phyloP scores from a whole-genome alignment of 2,113 vertebrate species.

The Bambusicola thoracicus region DNA sequence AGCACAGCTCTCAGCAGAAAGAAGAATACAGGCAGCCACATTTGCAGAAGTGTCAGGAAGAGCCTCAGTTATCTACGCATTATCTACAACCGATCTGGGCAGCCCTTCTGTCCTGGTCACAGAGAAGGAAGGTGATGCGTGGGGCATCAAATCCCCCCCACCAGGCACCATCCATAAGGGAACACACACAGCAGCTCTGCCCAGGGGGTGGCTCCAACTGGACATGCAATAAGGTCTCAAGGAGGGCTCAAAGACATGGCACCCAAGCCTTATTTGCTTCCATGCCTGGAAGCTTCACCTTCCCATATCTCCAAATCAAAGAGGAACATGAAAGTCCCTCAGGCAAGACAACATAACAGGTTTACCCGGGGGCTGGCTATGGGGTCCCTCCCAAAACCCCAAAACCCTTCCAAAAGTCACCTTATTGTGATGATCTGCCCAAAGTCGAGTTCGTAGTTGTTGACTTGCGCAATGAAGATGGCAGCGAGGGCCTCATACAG shows the following conservation, averaged over 20 bases:
- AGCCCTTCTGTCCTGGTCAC: background rate
- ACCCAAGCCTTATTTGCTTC: background rate
- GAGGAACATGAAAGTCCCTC: background rate
- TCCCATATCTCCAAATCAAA: background rate
- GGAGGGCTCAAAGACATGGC: background rate
- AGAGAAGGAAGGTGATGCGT: background rate
- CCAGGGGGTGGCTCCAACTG: background rate
- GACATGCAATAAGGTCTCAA: background rate
- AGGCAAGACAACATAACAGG: background rate
- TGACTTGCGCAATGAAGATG: conserved; percentile 98
- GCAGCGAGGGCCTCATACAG: conserved; percentile 95
- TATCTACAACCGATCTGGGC: background rate
- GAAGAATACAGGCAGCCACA: background rate
- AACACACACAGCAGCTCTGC: background rate
- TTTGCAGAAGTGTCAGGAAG: background rate
- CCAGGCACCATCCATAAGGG: background rate
- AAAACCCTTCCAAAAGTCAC: conserved; percentile 68
- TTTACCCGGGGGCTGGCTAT: no score
- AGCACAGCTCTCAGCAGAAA: background rate
- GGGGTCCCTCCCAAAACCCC: background rate
- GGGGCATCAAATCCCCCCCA: background rate
- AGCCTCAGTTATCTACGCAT: background rate
- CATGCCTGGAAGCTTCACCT: background rate
- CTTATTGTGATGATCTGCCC: conserved; percentile 98
- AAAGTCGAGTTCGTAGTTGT: conserved; percentile 95